Conservation (phyloP, 2,888 invertebrate genomes). For the Prosopocoilus inquinatus region DNA sequence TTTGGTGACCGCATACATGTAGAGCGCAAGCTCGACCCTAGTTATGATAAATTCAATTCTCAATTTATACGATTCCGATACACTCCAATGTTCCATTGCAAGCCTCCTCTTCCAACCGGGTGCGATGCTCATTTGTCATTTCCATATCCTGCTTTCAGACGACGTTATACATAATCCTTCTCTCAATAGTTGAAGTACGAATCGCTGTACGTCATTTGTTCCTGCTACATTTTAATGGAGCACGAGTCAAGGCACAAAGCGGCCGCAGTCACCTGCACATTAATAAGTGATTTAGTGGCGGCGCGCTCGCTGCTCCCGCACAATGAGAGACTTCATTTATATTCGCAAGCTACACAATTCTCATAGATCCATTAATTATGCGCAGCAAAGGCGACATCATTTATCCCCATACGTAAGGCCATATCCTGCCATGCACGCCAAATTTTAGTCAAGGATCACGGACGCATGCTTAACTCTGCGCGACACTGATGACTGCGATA, state of each 20-base stretch:
- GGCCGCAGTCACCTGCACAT: conserved; percentile 40
- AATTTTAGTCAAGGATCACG: conserved; percentile 5
- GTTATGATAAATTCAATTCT: conserved; percentile 41
- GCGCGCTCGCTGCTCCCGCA: conserved; percentile 32
- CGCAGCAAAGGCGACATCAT: neutral
- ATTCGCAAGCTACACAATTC: conserved; percentile 25
- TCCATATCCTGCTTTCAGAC: conserved; percentile 27
- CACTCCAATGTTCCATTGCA: conserved; percentile 9
- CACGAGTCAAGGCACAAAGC: conserved; percentile 29
- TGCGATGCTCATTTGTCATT: conserved; percentile 29
- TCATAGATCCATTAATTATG: conserved; percentile 29
- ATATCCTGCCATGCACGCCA: neutral
- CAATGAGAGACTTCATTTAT: conserved; percentile 32
- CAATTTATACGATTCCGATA: conserved; percentile 21
- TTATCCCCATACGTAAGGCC: neutral
- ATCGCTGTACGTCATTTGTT: conserved; percentile 48
- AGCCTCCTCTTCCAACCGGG: conserved; percentile 1
- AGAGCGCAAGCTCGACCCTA: conserved; percentile 28
- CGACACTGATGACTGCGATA: conserved; percentile 45
- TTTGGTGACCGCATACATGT: conserved; percentile 46
- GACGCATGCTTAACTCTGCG: conserved; percentile 41
- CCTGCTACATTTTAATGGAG: conserved; percentile 32
- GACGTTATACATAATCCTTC: conserved; percentile 33
- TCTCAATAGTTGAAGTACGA: conserved; percentile 43
- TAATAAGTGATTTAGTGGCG: conserved; percentile 38